These are phyloP conservation scores for Chrosomus eos DNA, from an alignment of 2,797 vertebrate genomes.

Conservation along the genomic window DNA sequence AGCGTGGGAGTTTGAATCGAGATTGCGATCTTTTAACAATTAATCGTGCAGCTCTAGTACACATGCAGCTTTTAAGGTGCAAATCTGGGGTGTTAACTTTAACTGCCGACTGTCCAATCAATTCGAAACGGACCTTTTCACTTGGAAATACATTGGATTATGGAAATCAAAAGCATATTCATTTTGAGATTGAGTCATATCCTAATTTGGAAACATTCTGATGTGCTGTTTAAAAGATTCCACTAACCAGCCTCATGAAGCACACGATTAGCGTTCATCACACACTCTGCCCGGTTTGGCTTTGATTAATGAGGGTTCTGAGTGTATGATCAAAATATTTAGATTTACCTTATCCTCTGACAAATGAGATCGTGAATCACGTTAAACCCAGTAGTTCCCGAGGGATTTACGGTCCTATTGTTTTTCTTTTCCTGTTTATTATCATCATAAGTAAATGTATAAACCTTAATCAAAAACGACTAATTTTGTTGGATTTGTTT, in stretches of 20 bases:
- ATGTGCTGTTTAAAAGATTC: slow-evolving; percentile 5
- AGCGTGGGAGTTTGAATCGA: too few relatives aligned
- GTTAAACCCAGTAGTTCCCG: background rate
- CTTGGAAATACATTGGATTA: background rate
- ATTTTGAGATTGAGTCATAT: background rate
- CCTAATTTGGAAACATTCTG: slow-evolving; percentile 30
- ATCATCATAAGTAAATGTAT: background rate
- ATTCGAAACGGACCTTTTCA: background rate
- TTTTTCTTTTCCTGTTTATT: background rate
- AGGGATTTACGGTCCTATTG: background rate
- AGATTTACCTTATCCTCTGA: slow-evolving; percentile 17
- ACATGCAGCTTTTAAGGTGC: too few relatives aligned
- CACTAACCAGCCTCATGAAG: background rate
- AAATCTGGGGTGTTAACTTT: background rate
- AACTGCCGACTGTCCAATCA: background rate
- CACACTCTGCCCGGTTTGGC: background rate
- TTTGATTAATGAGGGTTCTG: slow-evolving; percentile 21
- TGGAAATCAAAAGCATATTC: background rate
- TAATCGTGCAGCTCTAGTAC: too few relatives aligned
- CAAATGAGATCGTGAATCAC: background rate
- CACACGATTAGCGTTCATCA: background rate
- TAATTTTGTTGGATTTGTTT: background rate
- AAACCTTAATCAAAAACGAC: background rate
- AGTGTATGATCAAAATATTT: slow-evolving; percentile 36
- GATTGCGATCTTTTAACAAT: too few relatives aligned